Percentiles rank a stretch among this genome's conserved stretches.
phyloP scores from a whole-genome alignment of 2,797 vertebrate species.

The Babyrousa celebensis region DNA sequence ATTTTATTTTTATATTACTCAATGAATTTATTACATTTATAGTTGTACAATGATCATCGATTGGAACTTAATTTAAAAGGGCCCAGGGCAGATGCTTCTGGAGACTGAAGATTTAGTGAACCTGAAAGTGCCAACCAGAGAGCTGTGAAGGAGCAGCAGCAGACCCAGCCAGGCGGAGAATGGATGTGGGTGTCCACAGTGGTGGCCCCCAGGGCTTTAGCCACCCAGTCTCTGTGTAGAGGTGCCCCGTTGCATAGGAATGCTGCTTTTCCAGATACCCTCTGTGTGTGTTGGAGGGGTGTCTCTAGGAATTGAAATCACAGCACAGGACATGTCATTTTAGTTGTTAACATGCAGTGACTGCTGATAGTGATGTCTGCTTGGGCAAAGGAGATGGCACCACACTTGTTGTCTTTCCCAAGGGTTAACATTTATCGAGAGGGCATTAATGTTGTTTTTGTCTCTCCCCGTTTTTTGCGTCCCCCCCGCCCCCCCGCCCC shows the following conservation, averaged over 20 bases:
- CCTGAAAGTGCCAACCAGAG: conserved; percentile 58
- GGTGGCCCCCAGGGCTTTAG: not conserved
- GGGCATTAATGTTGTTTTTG: not conserved
- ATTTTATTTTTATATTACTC: too few species aligned
- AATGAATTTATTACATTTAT: too few species aligned
- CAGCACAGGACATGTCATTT: not conserved
- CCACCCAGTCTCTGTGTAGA: not conserved
- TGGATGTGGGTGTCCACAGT: not conserved
- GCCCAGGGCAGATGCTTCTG: conserved; percentile 53
- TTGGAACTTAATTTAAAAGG: conserved; percentile 60
- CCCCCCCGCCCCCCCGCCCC: too few species aligned
- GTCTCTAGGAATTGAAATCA: not conserved
- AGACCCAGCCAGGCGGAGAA: not conserved
- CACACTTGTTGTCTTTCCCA: not conserved
- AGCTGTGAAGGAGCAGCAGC: not conserved
- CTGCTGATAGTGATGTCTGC: not conserved
- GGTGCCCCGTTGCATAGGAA: not conserved
- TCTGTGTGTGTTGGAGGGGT: not conserved
- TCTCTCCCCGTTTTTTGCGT: not conserved
- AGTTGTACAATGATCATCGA: not conserved
- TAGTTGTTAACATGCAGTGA: not conserved
- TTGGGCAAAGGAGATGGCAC: conserved; percentile 2
- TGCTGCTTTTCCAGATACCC: conserved; percentile 4
- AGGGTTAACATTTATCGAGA: not conserved
- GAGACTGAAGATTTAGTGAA: conserved; percentile 54